phyloP scores from a whole-genome alignment of 2,888 invertebrate genomes.

The Iselma pallidipennis region DNA sequence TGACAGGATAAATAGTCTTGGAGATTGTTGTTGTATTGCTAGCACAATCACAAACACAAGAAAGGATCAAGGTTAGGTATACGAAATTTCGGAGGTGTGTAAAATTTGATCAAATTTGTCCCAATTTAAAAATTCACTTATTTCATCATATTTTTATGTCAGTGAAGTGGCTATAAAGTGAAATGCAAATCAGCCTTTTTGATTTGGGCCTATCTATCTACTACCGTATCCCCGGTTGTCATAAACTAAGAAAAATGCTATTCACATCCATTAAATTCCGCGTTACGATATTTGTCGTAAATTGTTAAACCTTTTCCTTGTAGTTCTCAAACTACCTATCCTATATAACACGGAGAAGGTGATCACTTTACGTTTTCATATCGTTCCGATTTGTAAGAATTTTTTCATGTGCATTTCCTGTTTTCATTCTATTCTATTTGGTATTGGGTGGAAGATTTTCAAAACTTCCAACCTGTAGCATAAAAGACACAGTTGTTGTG shows the following conservation, averaged over 20 bases:
- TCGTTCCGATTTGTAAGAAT: slow-evolving; percentile 1
- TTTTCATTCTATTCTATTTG: no score
- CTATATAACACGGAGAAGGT: background rate
- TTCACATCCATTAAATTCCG: slow-evolving; percentile 19
- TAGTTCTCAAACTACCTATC: no score
- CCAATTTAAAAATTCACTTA: background rate
- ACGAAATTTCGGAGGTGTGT: no score
- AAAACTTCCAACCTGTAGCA: slow-evolving; percentile 22
- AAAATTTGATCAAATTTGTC: no score
- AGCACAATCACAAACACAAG: no score
- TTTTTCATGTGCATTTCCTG: no score
- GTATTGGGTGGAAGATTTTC: no score
- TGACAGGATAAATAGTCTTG: background rate
- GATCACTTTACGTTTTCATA: no score
- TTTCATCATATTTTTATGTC: background rate
- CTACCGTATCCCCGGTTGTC: slow-evolving; percentile 11
- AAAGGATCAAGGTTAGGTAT: no score
- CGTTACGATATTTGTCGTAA: slow-evolving; percentile 17
- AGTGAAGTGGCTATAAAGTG: slow-evolving; percentile 8
- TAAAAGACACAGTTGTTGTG: slow-evolving; percentile 11
- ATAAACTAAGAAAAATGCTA: slow-evolving; percentile 17
- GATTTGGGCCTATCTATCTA: slow-evolving; percentile 18
- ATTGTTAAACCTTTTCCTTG: slow-evolving; percentile 20
- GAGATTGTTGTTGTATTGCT: no score
- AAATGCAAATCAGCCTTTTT: slow-evolving; percentile 22